A percentile compares a stretch with the other conserved stretches of the same genome.
phyloP scores from a whole-genome alignment of 2,888 invertebrate species.

The Cataglyphis cursor region DNA sequence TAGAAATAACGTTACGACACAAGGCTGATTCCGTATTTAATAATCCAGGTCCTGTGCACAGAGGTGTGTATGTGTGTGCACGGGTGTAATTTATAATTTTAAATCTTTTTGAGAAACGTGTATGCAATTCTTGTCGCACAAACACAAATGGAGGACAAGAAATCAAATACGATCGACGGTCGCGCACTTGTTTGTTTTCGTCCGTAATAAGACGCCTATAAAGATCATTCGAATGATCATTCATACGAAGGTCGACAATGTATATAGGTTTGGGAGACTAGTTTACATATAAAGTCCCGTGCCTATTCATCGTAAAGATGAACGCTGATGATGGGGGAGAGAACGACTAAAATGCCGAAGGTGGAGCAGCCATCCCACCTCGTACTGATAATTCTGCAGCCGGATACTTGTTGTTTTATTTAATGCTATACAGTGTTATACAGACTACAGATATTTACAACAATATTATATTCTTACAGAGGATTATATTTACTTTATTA shows the following conservation, averaged over 20 bases:
- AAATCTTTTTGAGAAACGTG: conserved; percentile 49
- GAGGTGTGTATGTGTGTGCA: conserved; percentile 57
- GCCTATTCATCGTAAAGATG: conserved; percentile 78
- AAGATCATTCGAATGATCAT: conserved; percentile 66
- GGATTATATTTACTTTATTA: conserved; percentile 87
- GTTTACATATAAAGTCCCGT: conserved; percentile 79
- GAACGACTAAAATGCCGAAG: conserved; percentile 80
- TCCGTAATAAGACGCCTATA: conserved; percentile 62
- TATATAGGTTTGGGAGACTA: conserved; percentile 73
- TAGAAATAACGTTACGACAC: conserved; percentile 75
- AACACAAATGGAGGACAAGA: conserved; percentile 43
- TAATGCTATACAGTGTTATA: conserved; percentile 87
- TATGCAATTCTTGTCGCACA: conserved; percentile 53
- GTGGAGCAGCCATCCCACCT: conserved; percentile 87
- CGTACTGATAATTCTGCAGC: conserved; percentile 85
- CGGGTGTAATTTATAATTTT: conserved; percentile 54
- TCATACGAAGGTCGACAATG: conserved; percentile 68
- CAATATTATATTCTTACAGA: conserved; percentile 87
- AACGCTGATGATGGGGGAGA: conserved; percentile 63
- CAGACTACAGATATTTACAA: conserved; percentile 87
- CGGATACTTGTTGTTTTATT: conserved; percentile 87
- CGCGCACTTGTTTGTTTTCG: conserved; percentile 63
- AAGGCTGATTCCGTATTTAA: conserved; percentile 85
- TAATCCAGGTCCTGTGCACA: conserved; percentile 60
- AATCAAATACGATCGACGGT: conserved; percentile 50